Evolutionary conservation across 1,140 invertebrate genomes (phyloP), one percentile per base, ranked within the genome.

Genomic region (Trypoxylus dichotomus): DNA sequence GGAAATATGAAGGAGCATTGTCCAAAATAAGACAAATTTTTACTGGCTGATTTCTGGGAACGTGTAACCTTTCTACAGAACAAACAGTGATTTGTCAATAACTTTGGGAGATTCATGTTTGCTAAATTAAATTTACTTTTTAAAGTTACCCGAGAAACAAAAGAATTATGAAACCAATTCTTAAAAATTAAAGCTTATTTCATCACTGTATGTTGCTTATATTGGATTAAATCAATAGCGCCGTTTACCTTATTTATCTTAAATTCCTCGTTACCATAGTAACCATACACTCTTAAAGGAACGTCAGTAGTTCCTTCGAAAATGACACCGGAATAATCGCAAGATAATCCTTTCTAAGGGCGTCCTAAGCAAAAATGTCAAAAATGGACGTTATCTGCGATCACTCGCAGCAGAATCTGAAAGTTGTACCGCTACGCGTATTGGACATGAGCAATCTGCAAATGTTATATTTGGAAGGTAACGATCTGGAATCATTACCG

Each of bases 401-500:
- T 77, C 78, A 79, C 63, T 83, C 82, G 1, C 79, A 83, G 68
- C 75, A 82, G 76, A 81, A 83, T 75, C 78, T 85, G 68, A 80
- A 54, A 27, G 75, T 79, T 41, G 78, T 85, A 7, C 84, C 83
- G 0, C 29, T 79, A 32, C 77, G 80, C 58, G 77, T 85, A 1
- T 60, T 84, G 3, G 75, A 82, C 15, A 82, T 83, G 82, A 75
- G 19, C 27, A 82, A 84, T 72, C 78, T 85, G 68, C 83, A 84
- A 75, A 86, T 86, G 85, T 76, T 87, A 5, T 87, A 86, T 79
- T 79, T 87, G 41, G 85, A 86, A 79, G 76, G 80, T 13, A 87
- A 87, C 76, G 75, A 79, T 13, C 77, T 87, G 15, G 80, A 79
- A 29, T 76, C 74, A 11, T 76, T 87, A 21, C 85, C 85, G 0